A percentile compares a stretch with the other conserved stretches of the same genome.
These are phyloP conservation scores for Darevskia mixta DNA, from an alignment of 2,797 vertebrate genomes.

Conservation along the genomic window DNA sequence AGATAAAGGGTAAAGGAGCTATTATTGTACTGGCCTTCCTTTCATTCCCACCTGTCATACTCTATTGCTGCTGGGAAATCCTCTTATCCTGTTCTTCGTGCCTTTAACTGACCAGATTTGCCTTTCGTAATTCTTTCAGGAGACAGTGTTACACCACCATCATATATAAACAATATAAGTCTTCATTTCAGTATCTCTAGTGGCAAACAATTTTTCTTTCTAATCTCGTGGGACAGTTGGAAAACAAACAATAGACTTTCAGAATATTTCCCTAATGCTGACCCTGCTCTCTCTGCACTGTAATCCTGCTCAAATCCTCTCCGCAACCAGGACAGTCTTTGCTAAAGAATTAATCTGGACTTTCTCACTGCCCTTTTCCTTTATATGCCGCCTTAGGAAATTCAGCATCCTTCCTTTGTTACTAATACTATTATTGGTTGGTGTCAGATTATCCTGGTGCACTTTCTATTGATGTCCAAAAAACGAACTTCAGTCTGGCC, in stretches of 20 bases:
- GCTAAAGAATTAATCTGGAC: slow-evolving; percentile 1
- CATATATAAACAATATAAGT: no score
- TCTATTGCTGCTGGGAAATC: slow-evolving; percentile 31
- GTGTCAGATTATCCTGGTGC: background rate
- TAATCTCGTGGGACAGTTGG: background rate
- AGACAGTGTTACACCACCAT: background rate
- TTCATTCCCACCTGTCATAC: slow-evolving; percentile 51
- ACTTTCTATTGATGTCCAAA: background rate
- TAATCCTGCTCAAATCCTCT: slow-evolving; percentile 26
- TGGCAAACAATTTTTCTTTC: background rate
- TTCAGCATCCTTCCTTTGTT: slow-evolving; percentile 14
- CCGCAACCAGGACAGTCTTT: background rate
- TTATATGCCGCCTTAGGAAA: background rate
- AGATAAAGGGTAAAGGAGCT: slow-evolving; percentile 53
- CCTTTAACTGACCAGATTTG: background rate
- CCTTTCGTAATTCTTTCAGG: background rate
- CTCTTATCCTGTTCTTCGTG: slow-evolving; percentile 12
- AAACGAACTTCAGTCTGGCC: background rate
- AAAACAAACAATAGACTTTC: no score
- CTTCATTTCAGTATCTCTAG: background rate
- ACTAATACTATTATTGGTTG: background rate
- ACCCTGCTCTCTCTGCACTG: background rate
- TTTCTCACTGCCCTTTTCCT: background rate
- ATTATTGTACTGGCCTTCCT: slow-evolving; percentile 49
- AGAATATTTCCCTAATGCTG: background rate